Evolutionary conservation across 2,888 invertebrate genomes (phyloP), one percentile per base, ranked within the genome.

Genomic region (Strigamia crassipes): DNA sequence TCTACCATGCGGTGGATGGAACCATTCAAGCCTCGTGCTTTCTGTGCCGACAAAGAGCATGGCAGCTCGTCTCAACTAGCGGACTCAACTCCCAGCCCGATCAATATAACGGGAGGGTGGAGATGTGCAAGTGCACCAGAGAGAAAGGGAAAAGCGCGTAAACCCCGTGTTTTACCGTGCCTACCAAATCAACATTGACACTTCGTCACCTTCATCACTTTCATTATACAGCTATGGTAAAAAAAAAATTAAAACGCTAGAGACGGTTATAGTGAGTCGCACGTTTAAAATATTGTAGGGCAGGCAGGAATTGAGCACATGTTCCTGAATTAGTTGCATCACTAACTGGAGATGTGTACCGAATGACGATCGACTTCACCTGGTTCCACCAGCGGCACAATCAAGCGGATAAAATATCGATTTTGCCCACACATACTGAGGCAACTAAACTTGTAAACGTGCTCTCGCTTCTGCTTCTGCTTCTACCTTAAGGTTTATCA

Each of bases 11-110:
- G 46, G 21, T 27, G 46, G 23, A 27, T 80, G 31, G 80, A 61
- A 18, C 80, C 51, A 80, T 51, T 80, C 21, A 12, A 34, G 42
- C 27, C 31, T 21, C 56, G 80, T 51, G 61, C 61, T 80, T 80
- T 80, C 51, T 34, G 51, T 23, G 51, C 51, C 51, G 80, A 46
- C 56, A 61, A 51, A 56, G 80, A 51, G 23, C 18, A 42, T 38
- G 61, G 31, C 51, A 31, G 27, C 34, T 51, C 61, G 56, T 34
- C 42, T 79, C 41, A 56, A 56, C 56, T 56, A 56, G 27, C 73
- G 15, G 73, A 73, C 73, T 73, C 73, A 73, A 73, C 73, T 73
- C 73, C 31, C 23, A 73, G 51, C 79, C n/a, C 51, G 79, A 79
- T 79, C 80, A 34, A 34, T 51, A 51, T 18, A 15, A 51, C 34